Percentiles rank a stretch among this genome's conserved stretches.
Conservation (phyloP, 2,797 vertebrate species). For the Natrix natrix region DNA sequence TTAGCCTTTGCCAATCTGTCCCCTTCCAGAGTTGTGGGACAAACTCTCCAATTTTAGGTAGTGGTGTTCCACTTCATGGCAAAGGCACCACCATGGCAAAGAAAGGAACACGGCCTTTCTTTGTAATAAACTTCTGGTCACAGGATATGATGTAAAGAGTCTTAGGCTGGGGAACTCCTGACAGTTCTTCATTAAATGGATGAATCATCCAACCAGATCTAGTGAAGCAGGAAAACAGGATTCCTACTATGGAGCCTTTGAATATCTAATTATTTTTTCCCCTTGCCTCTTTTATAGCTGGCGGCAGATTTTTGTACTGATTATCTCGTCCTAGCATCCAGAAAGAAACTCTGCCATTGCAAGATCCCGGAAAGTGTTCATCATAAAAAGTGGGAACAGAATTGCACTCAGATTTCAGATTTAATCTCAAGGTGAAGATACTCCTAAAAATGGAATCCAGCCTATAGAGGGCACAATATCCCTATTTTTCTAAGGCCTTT, state of each 20-base stretch:
- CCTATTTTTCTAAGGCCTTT: not conserved
- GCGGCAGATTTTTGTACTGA: not conserved
- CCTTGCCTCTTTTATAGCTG: not conserved
- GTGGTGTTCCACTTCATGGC: not conserved
- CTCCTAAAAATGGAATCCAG: not conserved
- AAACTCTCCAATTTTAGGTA: not conserved
- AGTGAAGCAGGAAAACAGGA: not conserved
- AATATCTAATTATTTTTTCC: not conserved
- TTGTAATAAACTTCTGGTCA: not conserved
- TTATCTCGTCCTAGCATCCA: not conserved
- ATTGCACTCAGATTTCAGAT: not conserved
- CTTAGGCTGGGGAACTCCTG: not conserved
- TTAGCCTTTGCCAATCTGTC: not conserved
- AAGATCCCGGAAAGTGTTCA: not conserved
- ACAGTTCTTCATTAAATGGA: no score
- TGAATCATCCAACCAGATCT: no score
- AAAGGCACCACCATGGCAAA: not conserved
- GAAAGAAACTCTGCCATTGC: not conserved
- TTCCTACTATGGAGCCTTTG: not conserved
- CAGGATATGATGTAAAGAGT: not conserved
- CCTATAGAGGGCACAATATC: slow-evolving; percentile 22
- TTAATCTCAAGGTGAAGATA: not conserved
- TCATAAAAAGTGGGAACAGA: not conserved
- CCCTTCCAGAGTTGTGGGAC: not conserved
- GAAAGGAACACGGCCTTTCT: not conserved